Base-by-base conservation (phyloP, 1,140 invertebrate species). In the Psilanteris sp. region DNA sequence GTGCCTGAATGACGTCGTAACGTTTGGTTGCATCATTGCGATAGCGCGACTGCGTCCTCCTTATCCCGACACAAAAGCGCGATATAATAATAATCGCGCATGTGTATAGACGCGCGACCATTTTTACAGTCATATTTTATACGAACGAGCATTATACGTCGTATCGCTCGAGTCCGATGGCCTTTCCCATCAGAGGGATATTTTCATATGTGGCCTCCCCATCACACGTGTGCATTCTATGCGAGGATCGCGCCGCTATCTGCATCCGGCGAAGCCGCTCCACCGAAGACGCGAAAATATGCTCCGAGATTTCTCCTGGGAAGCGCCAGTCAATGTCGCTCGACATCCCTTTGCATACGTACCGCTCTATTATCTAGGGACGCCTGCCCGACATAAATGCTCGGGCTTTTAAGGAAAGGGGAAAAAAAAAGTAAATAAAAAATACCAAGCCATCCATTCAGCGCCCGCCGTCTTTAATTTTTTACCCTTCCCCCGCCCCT, bases 241-340 rank as follows among this genome's bases (percentile, higher is more conserved):
- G 36, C 44, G 37, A 27, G 36, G 24, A 41, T 68, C 55, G 27
- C 52, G 55, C 13, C 41, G 81, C 85, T 88, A 87, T 88, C 87
- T 88, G 85, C 85, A 88, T 88, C 87, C 86, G 87, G 86, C 85
- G 84, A 81, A 84, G 79, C 79, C 73, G 71, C 83, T 79, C 66
- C 79, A 72, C 41, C 80, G 80, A 79, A 78, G 83, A 85, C 85
- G 80, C 85, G 82, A 86, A 87, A 86, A 87, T 86, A 88, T 87
- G 81, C 77, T 83, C 66, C 48, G 80, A 86, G 81, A 87, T 87
- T 88, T 88, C 86, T 88, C 87, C 68, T 73, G 84, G 85, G 85
- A 84, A 80, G 41, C 67, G 77, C 66, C 46, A 71, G 59, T 77
- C 76, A 80, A 79, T 74, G 75, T 61, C 27, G 54, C 34, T 66